These are phyloP conservation scores for Zeus faber DNA, from an alignment of 2,113 vertebrate species.

Conservation along the genomic window DNA sequence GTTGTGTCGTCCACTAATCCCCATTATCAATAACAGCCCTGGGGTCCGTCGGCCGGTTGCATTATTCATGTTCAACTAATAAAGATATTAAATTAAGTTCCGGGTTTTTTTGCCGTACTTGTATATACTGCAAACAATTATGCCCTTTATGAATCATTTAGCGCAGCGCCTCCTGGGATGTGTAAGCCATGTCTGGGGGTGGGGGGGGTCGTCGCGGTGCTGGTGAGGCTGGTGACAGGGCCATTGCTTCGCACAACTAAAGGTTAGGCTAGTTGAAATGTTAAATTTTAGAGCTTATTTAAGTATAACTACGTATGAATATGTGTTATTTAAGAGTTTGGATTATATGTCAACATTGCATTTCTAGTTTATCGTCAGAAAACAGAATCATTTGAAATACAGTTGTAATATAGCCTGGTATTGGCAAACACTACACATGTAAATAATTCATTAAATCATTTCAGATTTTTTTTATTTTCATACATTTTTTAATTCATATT, in stretches of 20 bases:
- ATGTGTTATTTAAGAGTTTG: too few relatives aligned
- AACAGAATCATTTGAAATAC: too few relatives aligned
- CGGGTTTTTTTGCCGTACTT: constrained; percentile 33
- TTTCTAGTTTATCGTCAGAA: too few relatives aligned
- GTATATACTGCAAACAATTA: constrained; percentile 46
- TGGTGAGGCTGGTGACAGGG: constrained; percentile 1
- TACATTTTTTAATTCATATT: too few relatives aligned
- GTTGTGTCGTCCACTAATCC: constrained; percentile 42
- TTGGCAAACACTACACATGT: too few relatives aligned
- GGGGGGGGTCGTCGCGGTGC: not conserved
- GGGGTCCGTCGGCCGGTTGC: constrained; percentile 27
- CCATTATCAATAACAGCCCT: constrained; percentile 44
- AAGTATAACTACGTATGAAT: too few relatives aligned
- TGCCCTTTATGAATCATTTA: constrained; percentile 22
- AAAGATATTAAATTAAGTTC: constrained; percentile 48
- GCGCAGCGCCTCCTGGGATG: constrained; percentile 16
- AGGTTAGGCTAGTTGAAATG: not conserved
- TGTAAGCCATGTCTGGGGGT: not conserved
- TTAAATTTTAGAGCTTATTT: too few relatives aligned
- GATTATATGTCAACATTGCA: too few relatives aligned
- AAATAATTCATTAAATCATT: too few relatives aligned
- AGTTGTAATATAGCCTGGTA: too few relatives aligned
- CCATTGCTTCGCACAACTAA: not conserved
- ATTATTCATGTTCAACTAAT: constrained; percentile 60
- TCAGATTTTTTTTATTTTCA: too few relatives aligned